Percentiles rank a stretch among this genome's conserved stretches.
Conservation (phyloP, 2,888 invertebrate genomes). For the Cephalotes varians region DNA sequence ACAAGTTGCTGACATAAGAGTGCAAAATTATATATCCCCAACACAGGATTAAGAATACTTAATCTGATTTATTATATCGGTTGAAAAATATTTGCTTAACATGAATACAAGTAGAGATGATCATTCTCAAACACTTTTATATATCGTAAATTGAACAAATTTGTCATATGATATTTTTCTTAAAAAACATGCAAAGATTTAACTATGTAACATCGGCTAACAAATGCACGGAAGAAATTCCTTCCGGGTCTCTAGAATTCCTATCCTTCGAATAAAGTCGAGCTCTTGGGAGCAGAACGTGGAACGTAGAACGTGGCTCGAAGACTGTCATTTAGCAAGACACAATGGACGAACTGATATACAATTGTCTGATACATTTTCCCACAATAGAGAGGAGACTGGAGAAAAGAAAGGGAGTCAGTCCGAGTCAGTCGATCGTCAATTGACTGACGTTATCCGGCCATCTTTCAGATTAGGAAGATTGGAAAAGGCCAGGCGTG, state of each 20-base stretch:
- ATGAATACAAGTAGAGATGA: not conserved
- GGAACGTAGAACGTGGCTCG: constrained; percentile 51
- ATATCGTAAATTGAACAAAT: not conserved
- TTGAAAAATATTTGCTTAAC: too few species aligned
- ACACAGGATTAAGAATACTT: too few species aligned
- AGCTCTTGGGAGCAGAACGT: constrained; percentile 57
- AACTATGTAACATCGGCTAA: not conserved
- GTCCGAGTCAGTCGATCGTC: constrained; percentile 81
- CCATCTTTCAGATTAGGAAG: constrained; percentile 84
- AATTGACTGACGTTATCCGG: constrained; percentile 84
- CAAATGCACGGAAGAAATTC: not conserved
- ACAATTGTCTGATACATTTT: constrained; percentile 82
- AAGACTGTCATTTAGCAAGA: constrained; percentile 77
- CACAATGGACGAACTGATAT: constrained; percentile 78
- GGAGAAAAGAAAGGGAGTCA: constrained; percentile 64
- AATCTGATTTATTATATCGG: too few species aligned
- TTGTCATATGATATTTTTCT: not conserved
- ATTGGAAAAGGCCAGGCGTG: constrained; percentile 73
- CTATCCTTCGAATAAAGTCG: constrained; percentile 66
- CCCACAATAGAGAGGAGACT: constrained; percentile 75
- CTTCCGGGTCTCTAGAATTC: constrained; percentile 50
- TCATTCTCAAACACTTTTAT: not conserved
- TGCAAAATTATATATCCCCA: too few species aligned
- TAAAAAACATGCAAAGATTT: not conserved
- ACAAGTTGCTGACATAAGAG: too few species aligned